These are phyloP conservation scores for Lates japonicus DNA, from an alignment of 2,797 vertebrate species.

Conservation along the genomic window DNA sequence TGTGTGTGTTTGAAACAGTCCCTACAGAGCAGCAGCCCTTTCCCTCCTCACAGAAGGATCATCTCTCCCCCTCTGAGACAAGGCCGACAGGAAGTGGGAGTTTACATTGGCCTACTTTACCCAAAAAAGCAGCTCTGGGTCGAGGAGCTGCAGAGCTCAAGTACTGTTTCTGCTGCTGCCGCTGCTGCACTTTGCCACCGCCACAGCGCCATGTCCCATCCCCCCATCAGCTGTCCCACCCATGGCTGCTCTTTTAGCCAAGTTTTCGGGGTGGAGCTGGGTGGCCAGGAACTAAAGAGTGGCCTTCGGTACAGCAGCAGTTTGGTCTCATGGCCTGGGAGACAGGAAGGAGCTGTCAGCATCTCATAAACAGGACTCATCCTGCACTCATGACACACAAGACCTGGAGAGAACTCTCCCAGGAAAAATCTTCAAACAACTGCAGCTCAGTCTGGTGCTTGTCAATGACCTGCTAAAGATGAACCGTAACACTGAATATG, in stretches of 20 bases:
- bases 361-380: conserved; percentile 85
- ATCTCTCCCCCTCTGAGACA: conserved; percentile 84
- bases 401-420: conserved; percentile 64
- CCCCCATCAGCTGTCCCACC: conserved; percentile 79
- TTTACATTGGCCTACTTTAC: conserved; percentile 86
- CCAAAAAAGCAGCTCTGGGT: conserved; percentile 74
- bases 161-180: conserved; percentile 58
- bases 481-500: conserved; percentile 27
- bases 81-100: conserved; percentile 87
- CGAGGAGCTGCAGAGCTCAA: conserved; percentile 67
- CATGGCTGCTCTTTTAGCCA: conserved; percentile 59
- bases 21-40: conserved; percentile 77
- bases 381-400: conserved; percentile 76
- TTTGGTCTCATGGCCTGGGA: conserved; percentile 74
- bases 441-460: conserved; percentile 25
- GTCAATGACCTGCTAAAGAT: conserved; percentile 15
- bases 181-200: conserved; percentile 51
- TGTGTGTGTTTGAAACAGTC: conserved; percentile 69
- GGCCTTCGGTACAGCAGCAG: conserved; percentile 73
- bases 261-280: conserved; percentile 73
- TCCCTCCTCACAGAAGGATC: conserved; percentile 85
- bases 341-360: conserved; percentile 88
- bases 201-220: conserved; percentile 58
- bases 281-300: conserved; percentile 66
- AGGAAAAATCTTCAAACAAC: conserved; percentile 57